Evolutionary conservation across 2,113 vertebrate species (phyloP).

Genomic region (Athene cunicularia): DNA sequence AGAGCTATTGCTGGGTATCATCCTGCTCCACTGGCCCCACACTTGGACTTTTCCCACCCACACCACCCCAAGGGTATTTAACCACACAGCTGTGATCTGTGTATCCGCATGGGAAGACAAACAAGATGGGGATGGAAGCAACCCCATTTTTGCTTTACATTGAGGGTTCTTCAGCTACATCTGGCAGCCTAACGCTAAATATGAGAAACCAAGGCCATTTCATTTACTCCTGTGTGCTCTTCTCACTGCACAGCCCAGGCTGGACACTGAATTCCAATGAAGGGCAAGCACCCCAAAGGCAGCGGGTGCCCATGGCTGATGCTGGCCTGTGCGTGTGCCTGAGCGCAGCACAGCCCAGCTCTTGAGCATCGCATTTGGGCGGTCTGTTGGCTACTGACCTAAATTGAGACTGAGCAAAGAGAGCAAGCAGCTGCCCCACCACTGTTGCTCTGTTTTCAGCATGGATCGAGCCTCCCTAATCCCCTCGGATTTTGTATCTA

Average conservation of each 20-base stretch:
- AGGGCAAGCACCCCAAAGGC: accelerated
- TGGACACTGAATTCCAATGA: accelerated
- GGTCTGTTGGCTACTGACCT: constrained; percentile 64
- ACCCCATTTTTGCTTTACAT: neutral
- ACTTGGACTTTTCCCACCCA: neutral
- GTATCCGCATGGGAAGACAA: accelerated
- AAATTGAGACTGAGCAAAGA: constrained; percentile 66
- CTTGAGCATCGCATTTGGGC: neutral
- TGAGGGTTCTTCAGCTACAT: neutral
- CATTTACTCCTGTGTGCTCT: neutral
- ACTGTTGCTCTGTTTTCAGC: constrained; percentile 78
- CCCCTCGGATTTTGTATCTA: constrained; percentile 92
- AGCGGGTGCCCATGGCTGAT: accelerated
- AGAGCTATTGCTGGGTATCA: neutral
- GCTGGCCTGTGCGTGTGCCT: neutral
- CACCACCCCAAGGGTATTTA: neutral
- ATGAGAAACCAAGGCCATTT: accelerated
- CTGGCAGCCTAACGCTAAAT: neutral
- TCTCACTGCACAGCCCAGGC: accelerated
- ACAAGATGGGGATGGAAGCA: too few species aligned
- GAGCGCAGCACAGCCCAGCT: neutral
- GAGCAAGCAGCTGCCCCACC: constrained; percentile 67
- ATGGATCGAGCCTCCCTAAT: constrained; percentile 89
- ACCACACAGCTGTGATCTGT: neutral
- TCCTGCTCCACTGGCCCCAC: neutral